These are phyloP conservation scores for Lanius ludovicianus DNA, from an alignment of 2,113 vertebrate species.

Conservation along the genomic window DNA sequence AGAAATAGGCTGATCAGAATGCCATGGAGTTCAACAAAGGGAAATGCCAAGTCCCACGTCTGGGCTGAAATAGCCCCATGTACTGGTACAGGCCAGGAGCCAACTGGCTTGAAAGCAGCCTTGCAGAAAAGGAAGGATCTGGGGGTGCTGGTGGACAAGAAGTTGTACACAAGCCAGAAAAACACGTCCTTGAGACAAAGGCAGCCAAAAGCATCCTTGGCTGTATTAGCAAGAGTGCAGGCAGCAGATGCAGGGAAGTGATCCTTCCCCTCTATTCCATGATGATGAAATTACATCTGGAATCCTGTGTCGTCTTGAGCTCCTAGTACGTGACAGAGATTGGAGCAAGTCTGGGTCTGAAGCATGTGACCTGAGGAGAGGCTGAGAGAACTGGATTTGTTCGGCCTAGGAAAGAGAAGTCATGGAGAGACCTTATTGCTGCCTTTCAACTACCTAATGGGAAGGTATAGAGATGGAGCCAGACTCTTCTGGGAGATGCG, in stretches of 20 bases:
- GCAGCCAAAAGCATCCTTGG: neutral
- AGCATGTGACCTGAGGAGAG: neutral
- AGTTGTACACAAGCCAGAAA: neutral
- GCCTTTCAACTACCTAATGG: neutral
- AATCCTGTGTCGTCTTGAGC: neutral
- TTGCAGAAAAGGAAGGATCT: neutral
- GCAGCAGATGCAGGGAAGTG: neutral
- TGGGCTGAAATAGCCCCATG: neutral
- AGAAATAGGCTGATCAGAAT: neutral
- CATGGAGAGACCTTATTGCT: neutral
- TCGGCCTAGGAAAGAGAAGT: neutral
- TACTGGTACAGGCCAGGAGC: neutral
- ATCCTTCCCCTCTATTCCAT: neutral
- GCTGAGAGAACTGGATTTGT: neutral
- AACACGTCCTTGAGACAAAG: neutral
- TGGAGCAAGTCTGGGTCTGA: neutral
- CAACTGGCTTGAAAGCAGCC: neutral
- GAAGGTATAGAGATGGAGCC: neutral
- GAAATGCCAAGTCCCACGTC: neutral
- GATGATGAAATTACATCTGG: neutral
- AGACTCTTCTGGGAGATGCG: neutral
- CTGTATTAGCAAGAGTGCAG: neutral
- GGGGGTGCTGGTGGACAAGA: neutral
- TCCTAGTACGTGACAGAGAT: neutral
- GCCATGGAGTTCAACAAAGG: neutral